Base-by-base conservation (phyloP, 1,140 invertebrate species). In the Drosophila takahashii region DNA sequence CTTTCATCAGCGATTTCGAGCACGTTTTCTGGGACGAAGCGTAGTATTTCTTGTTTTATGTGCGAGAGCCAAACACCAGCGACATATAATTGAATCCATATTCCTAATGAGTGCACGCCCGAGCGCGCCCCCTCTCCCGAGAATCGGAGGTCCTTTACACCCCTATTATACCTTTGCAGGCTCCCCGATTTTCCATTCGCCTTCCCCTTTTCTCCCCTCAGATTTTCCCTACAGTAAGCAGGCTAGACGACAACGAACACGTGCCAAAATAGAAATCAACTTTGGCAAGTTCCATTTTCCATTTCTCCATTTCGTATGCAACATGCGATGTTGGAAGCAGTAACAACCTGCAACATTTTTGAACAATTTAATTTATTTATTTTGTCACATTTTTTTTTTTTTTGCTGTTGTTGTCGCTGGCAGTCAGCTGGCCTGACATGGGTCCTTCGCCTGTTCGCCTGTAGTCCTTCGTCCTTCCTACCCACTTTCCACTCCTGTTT, bases 301-400 rank as follows among this genome's bases (percentile, higher is more conserved):
- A 42, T 42, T 37, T 37, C 7, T 15, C 39, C 70, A 77, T 84
- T 84, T 84, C 54, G 80, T 83, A 83, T 83, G 80, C 80, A 84
- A 81, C 74, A 81, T 83, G 79, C 79, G 74, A 81, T 67, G 74
- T 74, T 78, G 47, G 45, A 27, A 29, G 50, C 48, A 64, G 59
- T 57, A 78, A 70, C 67, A 80, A 77, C 77, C 74, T 80, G 72
- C 77, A 60, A 86, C 81, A 81, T 81, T 87, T 86, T 86, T 67
- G 56, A 78, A 87, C 78, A 86, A 79, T 86, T 86, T 87, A 81
- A 87, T 86, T 81, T 86, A 86, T 86, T 86, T 86, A 86, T 87
- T 81, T 87, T 81, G 81, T 79, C 81, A 84, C 81, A 67, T 71
- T 81, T 78, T 73, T 22, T 22, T 22, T 22, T 22, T 22, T 1